phyloP scores from a whole-genome alignment of 2,888 invertebrate species.

The Pelosia muscerda region DNA sequence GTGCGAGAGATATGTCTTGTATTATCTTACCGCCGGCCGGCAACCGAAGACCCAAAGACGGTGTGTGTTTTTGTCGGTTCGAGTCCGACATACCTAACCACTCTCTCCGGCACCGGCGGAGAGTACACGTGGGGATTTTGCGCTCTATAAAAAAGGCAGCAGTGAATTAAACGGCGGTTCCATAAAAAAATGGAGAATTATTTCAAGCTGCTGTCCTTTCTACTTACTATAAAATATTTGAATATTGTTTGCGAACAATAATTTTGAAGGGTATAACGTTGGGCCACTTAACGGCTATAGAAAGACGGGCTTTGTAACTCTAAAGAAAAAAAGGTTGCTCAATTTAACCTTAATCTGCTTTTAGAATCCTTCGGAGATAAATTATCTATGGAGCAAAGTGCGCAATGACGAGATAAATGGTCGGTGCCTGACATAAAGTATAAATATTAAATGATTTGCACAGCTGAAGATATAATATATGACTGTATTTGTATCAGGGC shows the following conservation, averaged over 20 bases:
- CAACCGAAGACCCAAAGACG: too few relatives aligned
- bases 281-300: conserved; percentile 37
- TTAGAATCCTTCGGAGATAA: conserved; percentile 59
- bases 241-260: conserved; percentile 48
- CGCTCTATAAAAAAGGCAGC: too few relatives aligned
- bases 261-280: conserved; percentile 41
- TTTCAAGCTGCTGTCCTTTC: conserved; percentile 40
- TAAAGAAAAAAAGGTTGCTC: conserved; percentile 43
- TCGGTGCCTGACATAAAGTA: conserved; percentile 71
- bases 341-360: conserved; percentile 45
- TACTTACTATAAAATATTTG: conserved; percentile 48
- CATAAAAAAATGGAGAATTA: conserved; percentile 47
- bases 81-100: too few relatives aligned
- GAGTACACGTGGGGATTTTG: too few relatives aligned
- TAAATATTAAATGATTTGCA: conserved; percentile 70
- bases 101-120: too few relatives aligned
- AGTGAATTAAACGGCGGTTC: conserved; percentile 29
- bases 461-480: conserved; percentile 63
- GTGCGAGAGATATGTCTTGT: too few relatives aligned
- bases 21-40: too few relatives aligned
- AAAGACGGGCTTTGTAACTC: conserved; percentile 26
- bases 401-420: conserved; percentile 66
- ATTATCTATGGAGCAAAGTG: conserved; percentile 72
- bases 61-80: too few relatives aligned
- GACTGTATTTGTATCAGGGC: conserved; percentile 28